phyloP scores from a whole-genome alignment of 2,113 vertebrate genomes.

The Synodontis membranacea region DNA sequence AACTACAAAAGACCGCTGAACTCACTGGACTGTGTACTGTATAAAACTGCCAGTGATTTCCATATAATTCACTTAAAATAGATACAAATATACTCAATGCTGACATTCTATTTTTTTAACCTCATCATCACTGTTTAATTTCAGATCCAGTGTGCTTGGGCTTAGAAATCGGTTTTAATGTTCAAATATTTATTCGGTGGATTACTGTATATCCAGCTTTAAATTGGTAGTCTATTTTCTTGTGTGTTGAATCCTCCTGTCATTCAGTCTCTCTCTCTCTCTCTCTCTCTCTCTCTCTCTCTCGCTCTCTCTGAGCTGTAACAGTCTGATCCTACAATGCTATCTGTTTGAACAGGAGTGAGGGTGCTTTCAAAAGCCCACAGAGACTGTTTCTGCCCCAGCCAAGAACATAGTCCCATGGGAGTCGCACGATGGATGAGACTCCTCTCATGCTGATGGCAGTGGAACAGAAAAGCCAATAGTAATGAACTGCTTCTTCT shows the following conservation, averaged over 20 bases:
- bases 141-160: background rate
- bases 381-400: conserved; percentile 11
- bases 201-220: background rate
- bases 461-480: conserved; percentile 3
- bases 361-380: background rate
- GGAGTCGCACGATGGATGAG: conserved; percentile 1
- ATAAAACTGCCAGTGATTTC: background rate
- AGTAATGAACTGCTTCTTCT: background rate
- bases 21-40: background rate
- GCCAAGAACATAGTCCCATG: background rate
- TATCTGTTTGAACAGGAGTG: conserved; percentile 36
- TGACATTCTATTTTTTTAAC: background rate
- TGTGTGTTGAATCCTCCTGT: background rate
- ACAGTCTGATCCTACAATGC: conserved; percentile 5
- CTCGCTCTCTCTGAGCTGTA: conserved; percentile 16
- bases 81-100: background rate
- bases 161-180: background rate
- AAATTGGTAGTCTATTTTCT: background rate
- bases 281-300: conserved; percentile 21
- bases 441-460: background rate
- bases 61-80: background rate
- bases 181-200: background rate
- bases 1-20: background rate
- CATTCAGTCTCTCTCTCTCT: background rate
- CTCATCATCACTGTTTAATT: background rate